A percentile compares a stretch with the other conserved stretches of the same genome.
phyloP scores from a whole-genome alignment of 2,113 vertebrate genomes.

The Syngnathus typhle region DNA sequence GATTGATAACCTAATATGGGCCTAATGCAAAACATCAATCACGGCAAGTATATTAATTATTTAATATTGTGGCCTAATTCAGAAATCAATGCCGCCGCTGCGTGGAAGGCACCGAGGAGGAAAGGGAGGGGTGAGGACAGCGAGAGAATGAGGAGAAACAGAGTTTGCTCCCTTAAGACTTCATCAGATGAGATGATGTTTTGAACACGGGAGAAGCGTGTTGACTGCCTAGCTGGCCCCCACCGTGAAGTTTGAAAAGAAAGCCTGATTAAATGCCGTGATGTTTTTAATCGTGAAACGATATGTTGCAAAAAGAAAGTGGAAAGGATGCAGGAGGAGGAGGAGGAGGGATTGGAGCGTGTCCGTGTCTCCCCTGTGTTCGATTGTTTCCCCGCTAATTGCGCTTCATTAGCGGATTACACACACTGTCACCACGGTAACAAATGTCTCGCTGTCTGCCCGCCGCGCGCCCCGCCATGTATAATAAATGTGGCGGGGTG shows the following conservation, averaged over 20 bases:
- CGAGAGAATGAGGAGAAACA: constrained; percentile 48
- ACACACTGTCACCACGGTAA: constrained; percentile 70
- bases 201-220: constrained; percentile 59
- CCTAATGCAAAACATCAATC: constrained; percentile 99
- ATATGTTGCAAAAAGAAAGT: constrained; percentile 16
- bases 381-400: constrained; percentile 70
- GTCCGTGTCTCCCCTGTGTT: constrained; percentile 58
- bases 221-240: constrained; percentile 35
- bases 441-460: constrained; percentile 64
- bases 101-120: constrained; percentile 29
- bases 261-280: constrained; percentile 47
- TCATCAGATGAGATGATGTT: constrained; percentile 82
- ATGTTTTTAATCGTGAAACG: constrained; percentile 10
- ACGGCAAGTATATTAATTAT: constrained; percentile 99
- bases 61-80: constrained; percentile 99
- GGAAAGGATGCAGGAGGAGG: not conserved
- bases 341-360: constrained; percentile 32
- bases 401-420: constrained; percentile 71
- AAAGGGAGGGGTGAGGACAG: not conserved
- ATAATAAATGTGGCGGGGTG: constrained; percentile 72
- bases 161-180: constrained; percentile 74
- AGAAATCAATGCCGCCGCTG: constrained; percentile 85
- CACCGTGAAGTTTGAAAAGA: constrained; percentile 74
- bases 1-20: constrained; percentile 99
- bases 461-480: constrained; percentile 59